Evolutionary conservation across 2,797 vertebrate genomes (phyloP), one percentile per base, ranked within the genome.

Genomic region (Melanotaenia pygmaea): DNA sequence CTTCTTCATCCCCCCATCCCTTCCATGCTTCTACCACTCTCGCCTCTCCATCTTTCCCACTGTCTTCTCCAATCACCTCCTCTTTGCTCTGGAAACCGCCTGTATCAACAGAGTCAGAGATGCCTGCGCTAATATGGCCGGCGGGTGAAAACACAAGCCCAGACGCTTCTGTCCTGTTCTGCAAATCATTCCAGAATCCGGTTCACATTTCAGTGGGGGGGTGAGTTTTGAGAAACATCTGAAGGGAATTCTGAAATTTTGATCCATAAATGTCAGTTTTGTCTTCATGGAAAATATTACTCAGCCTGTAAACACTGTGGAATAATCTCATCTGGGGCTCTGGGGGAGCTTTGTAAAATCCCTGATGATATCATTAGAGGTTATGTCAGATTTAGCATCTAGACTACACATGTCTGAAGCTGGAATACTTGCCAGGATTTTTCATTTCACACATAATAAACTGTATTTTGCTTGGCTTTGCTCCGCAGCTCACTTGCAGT

Each of bases 61-160:
- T 61, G 64, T 71, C 73, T 64, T 7, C 71, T 66, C 60, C 56
- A 24, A 47, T 69, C 43, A 18, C 62, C 68, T 82, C 81, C 82
- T 87, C 40, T 0, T 75, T 75, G 76, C 72, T 78, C 59, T 67
- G 82, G 75, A 76, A 78, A 77, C 86, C 26, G 22, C 38, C 76
- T 69, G 37, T 63, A 74, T 82, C 84, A 82, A 83, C 76, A 81
- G 80, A 56, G 86, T 72, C 80, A 64, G 69, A 69, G 85, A 84
- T 43, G 32, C 81, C 60, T 54, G 79, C 68, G 82, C 78, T 62
- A 82, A 81, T 70, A 89, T 86, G 87, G 88, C 88, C 43, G 64
- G 50, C 34, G 40, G 83, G 53, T 10, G 66, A 13, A 54, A 79
- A 74, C 16, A 11, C 80, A 81, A 70, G 77, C 77, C 72, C 70